These are phyloP conservation scores for Corbicula japonica DNA, from an alignment of 2,888 invertebrate genomes.

Conservation along the genomic window DNA sequence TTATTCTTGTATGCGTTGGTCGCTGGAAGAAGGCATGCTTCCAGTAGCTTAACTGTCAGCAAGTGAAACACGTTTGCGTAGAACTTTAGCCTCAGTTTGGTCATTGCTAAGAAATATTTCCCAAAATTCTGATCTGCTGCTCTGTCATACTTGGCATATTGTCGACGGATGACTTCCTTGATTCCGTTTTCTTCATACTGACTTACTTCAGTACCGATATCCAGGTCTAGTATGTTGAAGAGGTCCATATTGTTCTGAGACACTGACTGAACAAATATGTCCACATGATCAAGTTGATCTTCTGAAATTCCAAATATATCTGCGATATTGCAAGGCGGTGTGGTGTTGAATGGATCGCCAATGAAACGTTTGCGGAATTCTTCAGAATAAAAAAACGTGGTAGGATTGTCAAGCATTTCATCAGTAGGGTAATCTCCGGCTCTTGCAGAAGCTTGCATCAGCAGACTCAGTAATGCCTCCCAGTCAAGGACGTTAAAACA, in stretches of 20 bases:
- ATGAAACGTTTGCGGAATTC: background rate
- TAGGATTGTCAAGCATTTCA: constrained; percentile 1
- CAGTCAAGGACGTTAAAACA: background rate
- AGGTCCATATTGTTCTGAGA: constrained; percentile 30
- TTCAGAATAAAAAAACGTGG: background rate
- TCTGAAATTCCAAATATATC: background rate
- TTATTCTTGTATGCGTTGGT: background rate
- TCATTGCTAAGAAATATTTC: background rate
- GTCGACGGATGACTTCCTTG: background rate
- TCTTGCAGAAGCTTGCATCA: background rate
- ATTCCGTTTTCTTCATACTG: background rate
- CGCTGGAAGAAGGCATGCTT: constrained; percentile 7
- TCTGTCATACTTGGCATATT: constrained; percentile 10
- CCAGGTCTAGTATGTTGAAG: constrained; percentile 7
- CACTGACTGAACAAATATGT: constrained; percentile 25
- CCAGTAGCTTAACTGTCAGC: background rate
- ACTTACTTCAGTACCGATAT: constrained; percentile 1
- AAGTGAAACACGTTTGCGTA: constrained; percentile 21
- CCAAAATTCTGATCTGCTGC: constrained; percentile 18
- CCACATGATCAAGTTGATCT: constrained; percentile 11
- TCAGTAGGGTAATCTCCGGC: constrained; percentile 1
- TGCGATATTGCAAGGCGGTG: constrained; percentile 2
- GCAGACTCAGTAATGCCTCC: background rate
- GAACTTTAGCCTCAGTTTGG: constrained; percentile 19
- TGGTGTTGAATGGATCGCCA: background rate